Percentiles rank a stretch among this genome's conserved stretches.
Conservation (phyloP, 35 echinoderm and acorn worm species). For the Patiria miniata region DNA sequence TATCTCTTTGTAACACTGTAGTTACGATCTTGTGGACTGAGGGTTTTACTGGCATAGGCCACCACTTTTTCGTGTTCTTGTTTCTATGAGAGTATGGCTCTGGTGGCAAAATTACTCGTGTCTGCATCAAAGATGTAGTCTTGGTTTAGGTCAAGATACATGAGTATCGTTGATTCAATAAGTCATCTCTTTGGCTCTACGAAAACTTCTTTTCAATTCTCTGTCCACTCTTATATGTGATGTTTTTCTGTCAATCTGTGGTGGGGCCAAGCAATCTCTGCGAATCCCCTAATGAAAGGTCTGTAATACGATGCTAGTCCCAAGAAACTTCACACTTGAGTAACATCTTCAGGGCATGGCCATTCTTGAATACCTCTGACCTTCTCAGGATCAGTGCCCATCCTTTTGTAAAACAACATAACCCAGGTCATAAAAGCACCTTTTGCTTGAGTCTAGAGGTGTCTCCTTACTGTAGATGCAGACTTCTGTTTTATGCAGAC, state of each 20-base stretch:
- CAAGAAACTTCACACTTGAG: slow-evolving; percentile 26
- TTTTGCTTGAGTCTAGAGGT: not conserved
- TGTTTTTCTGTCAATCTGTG: slow-evolving; percentile 52
- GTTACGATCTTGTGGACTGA: slow-evolving; percentile 22
- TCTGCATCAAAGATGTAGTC: slow-evolving; percentile 56
- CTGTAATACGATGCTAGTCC: slow-evolving; percentile 56
- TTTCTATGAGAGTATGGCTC: slow-evolving; percentile 56
- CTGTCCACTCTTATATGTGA: slow-evolving; percentile 30
- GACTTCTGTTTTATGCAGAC: too few species aligned
- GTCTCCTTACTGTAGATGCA: not conserved
- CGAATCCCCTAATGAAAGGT: slow-evolving; percentile 46
- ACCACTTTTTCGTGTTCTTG: slow-evolving; percentile 41
- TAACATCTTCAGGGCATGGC: not conserved
- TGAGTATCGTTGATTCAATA: slow-evolving; percentile 19
- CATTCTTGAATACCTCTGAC: slow-evolving; percentile 2
- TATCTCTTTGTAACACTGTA: slow-evolving; percentile 56
- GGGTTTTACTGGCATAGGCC: slow-evolving; percentile 42
- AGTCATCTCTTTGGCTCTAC: slow-evolving; percentile 10
- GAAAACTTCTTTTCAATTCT: slow-evolving; percentile 38
- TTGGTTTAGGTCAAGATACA: slow-evolving; percentile 29
- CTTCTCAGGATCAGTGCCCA: slow-evolving; percentile 50
- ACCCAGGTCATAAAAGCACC: slow-evolving; percentile 35
- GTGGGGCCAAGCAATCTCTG: slow-evolving; percentile 48
- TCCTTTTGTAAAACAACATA: slow-evolving; percentile 38
- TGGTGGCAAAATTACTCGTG: slow-evolving; percentile 34